phyloP scores from a whole-genome alignment of 2,797 vertebrate species.

The Manis pentadactyla region DNA sequence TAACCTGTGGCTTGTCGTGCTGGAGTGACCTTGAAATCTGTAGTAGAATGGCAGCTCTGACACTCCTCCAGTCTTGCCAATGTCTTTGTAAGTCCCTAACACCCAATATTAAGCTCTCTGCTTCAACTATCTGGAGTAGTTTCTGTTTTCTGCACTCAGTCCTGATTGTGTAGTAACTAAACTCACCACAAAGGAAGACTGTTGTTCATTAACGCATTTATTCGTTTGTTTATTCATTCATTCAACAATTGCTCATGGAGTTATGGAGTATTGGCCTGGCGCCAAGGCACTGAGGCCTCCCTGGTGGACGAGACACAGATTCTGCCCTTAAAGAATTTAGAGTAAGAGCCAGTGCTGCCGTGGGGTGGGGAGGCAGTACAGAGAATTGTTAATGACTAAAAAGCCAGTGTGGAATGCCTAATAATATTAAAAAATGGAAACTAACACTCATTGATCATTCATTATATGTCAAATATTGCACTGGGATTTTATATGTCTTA shows the following conservation, averaged over 20 bases:
- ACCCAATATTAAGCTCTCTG: slow-evolving; percentile 29
- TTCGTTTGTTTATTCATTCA: not conserved
- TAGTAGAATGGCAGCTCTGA: not conserved
- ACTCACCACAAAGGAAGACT: not conserved
- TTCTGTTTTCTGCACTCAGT: slow-evolving; percentile 10
- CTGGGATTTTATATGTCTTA: not conserved
- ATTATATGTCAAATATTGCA: not conserved
- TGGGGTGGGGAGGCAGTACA: not conserved
- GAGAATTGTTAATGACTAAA: slow-evolving; percentile 26
- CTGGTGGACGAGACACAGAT: not conserved
- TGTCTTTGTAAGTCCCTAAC: not conserved
- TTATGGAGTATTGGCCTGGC: not conserved
- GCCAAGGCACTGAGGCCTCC: not conserved
- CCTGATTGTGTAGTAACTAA: not conserved
- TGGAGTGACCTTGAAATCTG: not conserved
- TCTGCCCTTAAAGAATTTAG: not conserved
- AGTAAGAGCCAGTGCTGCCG: not conserved
- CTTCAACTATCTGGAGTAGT: not conserved
- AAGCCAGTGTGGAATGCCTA: not conserved
- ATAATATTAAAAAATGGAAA: not conserved
- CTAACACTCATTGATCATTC: not conserved
- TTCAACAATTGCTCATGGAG: not conserved
- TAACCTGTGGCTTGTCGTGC: not conserved
- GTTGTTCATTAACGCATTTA: not conserved
- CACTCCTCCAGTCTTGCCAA: not conserved